Percentiles rank a stretch among this genome's conserved stretches.
phyloP scores from a whole-genome alignment of 1,140 invertebrate genomes.

The Aplysia californica region DNA sequence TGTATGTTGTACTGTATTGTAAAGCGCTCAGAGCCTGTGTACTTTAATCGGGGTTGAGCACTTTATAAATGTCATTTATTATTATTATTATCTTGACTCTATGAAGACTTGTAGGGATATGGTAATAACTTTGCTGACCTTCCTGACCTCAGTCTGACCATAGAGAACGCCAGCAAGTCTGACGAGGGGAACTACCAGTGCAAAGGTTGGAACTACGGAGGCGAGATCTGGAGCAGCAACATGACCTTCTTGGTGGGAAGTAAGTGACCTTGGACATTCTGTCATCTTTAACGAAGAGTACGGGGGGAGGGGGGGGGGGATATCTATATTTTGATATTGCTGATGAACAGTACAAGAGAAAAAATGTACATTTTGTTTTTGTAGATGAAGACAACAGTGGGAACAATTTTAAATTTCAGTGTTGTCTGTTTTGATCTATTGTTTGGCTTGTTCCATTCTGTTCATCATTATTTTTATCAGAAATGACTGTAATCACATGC shows the following conservation, averaged over 20 bases:
- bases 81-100: neutral
- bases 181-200: conserved; percentile 47
- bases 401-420: neutral
- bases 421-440: neutral
- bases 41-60: too few species aligned
- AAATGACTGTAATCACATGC: too few species aligned
- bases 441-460: neutral
- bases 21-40: too few species aligned
- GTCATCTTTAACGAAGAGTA: neutral
- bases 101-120: too few species aligned
- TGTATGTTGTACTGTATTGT: too few species aligned
- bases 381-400: neutral
- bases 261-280: neutral
- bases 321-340: neutral
- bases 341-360: too few species aligned
- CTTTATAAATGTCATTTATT: too few species aligned
- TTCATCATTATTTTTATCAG: too few species aligned
- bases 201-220: conserved; percentile 43
- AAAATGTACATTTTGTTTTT: too few species aligned
- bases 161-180: conserved; percentile 33
- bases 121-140: neutral
- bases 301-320: neutral
- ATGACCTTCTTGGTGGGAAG: conserved; percentile 48
- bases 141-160: conserved; percentile 39
- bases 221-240: conserved; percentile 37